Conservation (phyloP, 2,113 vertebrate species). For the Fregetta grallaria region DNA sequence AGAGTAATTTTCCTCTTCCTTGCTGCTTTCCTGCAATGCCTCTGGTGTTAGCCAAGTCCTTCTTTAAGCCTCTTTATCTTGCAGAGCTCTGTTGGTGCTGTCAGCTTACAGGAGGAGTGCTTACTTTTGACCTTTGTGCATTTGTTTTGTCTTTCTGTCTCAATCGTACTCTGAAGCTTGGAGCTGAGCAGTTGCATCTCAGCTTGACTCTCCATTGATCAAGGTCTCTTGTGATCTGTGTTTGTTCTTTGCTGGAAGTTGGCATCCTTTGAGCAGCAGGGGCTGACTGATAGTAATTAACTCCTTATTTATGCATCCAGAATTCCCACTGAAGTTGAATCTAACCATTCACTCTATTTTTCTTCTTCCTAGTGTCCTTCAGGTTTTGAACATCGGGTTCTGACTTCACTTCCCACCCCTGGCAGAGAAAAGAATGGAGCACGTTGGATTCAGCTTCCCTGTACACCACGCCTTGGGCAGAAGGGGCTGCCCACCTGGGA, state of each 20-base stretch:
- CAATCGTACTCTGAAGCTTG: neutral
- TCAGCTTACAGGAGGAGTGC: neutral
- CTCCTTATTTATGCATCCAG: neutral
- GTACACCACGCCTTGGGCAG: slow-evolving; percentile 31
- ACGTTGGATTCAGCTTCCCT: slow-evolving; percentile 43
- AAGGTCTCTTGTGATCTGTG: neutral
- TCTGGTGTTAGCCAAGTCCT: neutral
- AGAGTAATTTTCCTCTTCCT: neutral
- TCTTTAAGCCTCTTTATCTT: neutral
- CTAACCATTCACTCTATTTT: slow-evolving; percentile 37
- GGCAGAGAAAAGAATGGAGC: slow-evolving; percentile 60
- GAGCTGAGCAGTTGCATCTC: neutral
- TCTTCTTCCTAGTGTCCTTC: slow-evolving; percentile 64
- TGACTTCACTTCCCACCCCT: slow-evolving; percentile 63
- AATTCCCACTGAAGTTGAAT: neutral
- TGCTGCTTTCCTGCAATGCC: neutral
- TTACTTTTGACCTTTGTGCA: neutral
- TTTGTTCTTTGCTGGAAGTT: neutral
- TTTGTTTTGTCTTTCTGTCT: neutral
- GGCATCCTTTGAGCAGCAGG: neutral
- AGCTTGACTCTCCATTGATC: neutral
- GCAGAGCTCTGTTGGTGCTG: neutral
- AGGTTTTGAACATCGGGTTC: slow-evolving; percentile 62
- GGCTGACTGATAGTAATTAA: neutral
- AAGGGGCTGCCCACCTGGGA: slow-evolving; percentile 36